A percentile compares a stretch with the other conserved stretches of the same genome.
These are phyloP conservation scores for Anthophora plumipes DNA, from an alignment of 2,888 invertebrate genomes.

Conservation along the genomic window DNA sequence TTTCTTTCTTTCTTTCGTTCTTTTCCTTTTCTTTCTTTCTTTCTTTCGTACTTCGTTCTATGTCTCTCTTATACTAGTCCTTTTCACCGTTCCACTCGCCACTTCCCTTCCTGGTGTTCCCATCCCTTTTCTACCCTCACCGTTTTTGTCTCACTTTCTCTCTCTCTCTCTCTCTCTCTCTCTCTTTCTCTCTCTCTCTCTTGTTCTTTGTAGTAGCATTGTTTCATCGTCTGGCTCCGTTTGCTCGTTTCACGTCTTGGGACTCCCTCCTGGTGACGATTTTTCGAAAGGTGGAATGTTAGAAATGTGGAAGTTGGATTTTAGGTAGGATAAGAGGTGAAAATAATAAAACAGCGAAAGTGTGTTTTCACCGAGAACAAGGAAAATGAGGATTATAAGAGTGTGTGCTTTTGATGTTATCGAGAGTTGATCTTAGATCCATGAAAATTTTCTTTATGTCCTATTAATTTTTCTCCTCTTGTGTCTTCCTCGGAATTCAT, in stretches of 20 bases:
- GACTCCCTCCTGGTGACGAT: neutral
- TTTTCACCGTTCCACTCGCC: constrained; percentile 8
- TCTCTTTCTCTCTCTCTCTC: neutral
- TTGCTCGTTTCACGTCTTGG: neutral
- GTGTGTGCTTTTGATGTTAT: too few relatives aligned
- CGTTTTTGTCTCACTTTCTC: neutral
- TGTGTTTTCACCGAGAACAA: too few relatives aligned
- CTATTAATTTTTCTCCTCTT: neutral
- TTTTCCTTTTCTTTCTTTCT: constrained; percentile 28
- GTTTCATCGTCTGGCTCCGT: constrained; percentile 16
- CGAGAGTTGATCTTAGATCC: neutral
- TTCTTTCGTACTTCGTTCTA: constrained; percentile 4
- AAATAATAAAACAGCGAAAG: too few relatives aligned
- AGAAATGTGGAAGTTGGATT: neutral
- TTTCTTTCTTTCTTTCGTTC: constrained; percentile 14
- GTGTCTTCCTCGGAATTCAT: too few relatives aligned
- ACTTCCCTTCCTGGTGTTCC: constrained; percentile 31
- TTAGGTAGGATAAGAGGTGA: too few relatives aligned
- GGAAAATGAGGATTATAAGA: too few relatives aligned
- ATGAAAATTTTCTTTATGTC: neutral
- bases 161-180: neutral
- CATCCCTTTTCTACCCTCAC: neutral
- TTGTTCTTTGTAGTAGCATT: constrained; percentile 7
- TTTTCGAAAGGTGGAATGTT: neutral
- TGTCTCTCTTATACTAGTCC: neutral